Evolutionary conservation across 2,797 vertebrate genomes (phyloP).

Genomic region (Chiloscyllium punctatum): DNA sequence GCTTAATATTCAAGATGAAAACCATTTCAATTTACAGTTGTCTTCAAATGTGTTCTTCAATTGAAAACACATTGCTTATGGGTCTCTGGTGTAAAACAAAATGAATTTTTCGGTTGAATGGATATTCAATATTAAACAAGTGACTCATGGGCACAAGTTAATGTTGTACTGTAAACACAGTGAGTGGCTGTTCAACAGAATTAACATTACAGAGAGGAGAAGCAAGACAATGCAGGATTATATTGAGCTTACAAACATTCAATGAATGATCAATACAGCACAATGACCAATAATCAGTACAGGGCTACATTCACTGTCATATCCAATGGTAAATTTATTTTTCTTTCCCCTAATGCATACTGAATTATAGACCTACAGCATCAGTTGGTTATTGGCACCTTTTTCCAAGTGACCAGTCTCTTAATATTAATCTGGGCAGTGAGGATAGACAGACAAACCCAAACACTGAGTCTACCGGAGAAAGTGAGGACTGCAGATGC

Average conservation of each 20-base stretch:
- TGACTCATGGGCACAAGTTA: background rate
- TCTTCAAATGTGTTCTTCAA: background rate
- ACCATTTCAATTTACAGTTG: background rate
- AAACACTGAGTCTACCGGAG: background rate
- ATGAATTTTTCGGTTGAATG: slow-evolving; percentile 31
- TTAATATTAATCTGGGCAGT: too few relatives aligned
- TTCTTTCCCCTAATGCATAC: background rate
- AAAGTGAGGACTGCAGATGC: too few relatives aligned
- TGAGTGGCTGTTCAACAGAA: background rate
- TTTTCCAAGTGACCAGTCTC: background rate
- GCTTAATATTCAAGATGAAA: background rate
- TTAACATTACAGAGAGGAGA: background rate
- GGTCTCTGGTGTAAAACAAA: slow-evolving; percentile 23
- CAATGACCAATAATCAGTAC: background rate
- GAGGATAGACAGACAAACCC: background rate
- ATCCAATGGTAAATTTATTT: background rate
- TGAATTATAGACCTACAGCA: background rate
- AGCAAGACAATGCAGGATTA: background rate
- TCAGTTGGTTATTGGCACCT: background rate
- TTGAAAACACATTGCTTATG: background rate
- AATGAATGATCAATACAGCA: background rate
- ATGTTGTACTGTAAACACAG: background rate
- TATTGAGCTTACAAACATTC: background rate
- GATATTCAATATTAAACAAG: slow-evolving; percentile 33
- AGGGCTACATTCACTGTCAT: background rate